phyloP scores from a whole-genome alignment of 1,140 invertebrate species.

The Drosophila trapezifrons region DNA sequence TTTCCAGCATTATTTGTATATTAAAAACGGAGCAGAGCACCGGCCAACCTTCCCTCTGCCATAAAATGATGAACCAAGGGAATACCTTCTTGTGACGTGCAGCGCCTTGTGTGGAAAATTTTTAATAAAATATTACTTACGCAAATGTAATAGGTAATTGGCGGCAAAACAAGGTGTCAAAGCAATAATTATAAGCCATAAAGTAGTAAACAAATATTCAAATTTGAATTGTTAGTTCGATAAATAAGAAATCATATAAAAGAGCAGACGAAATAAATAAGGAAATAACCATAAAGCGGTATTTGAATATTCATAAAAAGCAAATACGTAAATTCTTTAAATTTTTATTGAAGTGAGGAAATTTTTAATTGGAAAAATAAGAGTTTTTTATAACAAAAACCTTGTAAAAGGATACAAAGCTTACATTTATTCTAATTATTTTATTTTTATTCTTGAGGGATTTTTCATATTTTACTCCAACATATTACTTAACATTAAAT shows the following conservation, averaged over 20 bases:
- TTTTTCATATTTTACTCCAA: too few relatives aligned
- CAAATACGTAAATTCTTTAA: conserved; percentile 5
- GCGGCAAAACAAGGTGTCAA: conserved; percentile 22
- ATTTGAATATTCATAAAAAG: conserved; percentile 21
- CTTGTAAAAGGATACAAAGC: too few relatives aligned
- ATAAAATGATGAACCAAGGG: conserved; percentile 31
- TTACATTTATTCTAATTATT: too few relatives aligned
- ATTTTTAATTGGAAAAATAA: background rate
- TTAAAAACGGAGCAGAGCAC: conserved; percentile 43
- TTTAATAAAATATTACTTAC: conserved; percentile 19
- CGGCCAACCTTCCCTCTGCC: background rate
- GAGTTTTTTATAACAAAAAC: background rate
- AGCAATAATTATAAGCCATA: conserved; percentile 23
- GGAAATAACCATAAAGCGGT: conserved; percentile 13
- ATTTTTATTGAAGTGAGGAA: too few relatives aligned
- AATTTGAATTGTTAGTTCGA: conserved; percentile 9
- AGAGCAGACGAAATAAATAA: conserved; percentile 11
- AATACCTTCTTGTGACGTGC: conserved; percentile 31
- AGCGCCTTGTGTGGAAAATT: conserved; percentile 15
- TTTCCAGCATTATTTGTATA: conserved; percentile 71
- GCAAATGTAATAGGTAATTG: conserved; percentile 24
- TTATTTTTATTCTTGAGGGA: too few relatives aligned
- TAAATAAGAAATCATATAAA: conserved; percentile 18
- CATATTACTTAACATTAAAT: too few relatives aligned
- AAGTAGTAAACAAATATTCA: conserved; percentile 20